Evolutionary conservation across 1,140 invertebrate species (phyloP), one percentile per base, ranked within the genome.

Genomic region (Drosophila teissieri): DNA sequence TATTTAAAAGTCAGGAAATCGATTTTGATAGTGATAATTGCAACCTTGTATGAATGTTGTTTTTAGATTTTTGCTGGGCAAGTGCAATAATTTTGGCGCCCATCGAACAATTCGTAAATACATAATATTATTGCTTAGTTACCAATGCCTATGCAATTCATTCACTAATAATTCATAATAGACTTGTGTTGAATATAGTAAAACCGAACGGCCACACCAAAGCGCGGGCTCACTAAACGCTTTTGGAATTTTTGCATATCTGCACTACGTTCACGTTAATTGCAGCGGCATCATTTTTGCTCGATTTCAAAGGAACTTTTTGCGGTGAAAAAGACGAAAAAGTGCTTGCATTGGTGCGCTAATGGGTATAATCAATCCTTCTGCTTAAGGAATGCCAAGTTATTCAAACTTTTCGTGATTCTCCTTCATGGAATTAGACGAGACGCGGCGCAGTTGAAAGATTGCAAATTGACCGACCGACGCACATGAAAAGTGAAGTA

Each of bases 401-500:
- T 37, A 17, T 10, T 27, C 19, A 37, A 19, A 42, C 27, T 52
- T 24, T 6, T 45, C 24, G 17, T 1, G 14, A 39, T 39, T 14
- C 4, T 0, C 14, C 14, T 39, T 8, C 4, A 40, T 19, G 22
- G 15, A 10, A 8, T 22, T 65, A 31, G 12, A 65, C 8, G 44
- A 39, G 36, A 14, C 40, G 44, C 15, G 8, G 12, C 31, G 61
- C 39, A 19, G 8, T 15, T 22, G 3, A 40, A 19, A 17, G 10
- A 15, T 10, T n/a, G 27, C 17, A 36, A 22, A 52, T 24, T n/a
- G 22, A 36, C 27, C 8, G 7, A 31, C 31, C 62, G 61, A 46
- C 34, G 45, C 52, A 31, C 19, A 57, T 19, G 24, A 76, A 54
- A 58, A 42, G 46, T 61, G 27, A 22, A 84, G 67, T 31, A 89